phyloP scores from a whole-genome alignment of 2,113 vertebrate genomes.

The Caracal caracal region DNA sequence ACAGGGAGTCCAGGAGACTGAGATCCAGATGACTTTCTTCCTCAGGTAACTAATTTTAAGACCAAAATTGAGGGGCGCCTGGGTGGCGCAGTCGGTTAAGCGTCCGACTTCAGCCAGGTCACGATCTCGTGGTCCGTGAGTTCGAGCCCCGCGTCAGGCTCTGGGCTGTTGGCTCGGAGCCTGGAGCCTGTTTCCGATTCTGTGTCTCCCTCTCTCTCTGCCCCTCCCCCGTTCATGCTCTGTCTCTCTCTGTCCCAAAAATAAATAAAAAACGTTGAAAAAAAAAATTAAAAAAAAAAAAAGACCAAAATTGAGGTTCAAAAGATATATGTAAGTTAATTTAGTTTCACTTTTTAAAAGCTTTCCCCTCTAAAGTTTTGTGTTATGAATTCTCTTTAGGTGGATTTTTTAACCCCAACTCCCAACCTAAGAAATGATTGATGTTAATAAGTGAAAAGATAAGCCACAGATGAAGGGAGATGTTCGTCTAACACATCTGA shows the following conservation, averaged over 20 bases:
- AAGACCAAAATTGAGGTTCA: conserved; percentile 24
- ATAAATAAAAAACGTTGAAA: too few relatives aligned
- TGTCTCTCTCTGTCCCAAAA: too few relatives aligned
- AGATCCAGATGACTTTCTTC: conserved; percentile 52
- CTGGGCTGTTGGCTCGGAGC: too few relatives aligned
- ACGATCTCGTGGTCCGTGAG: too few relatives aligned
- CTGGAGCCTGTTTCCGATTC: too few relatives aligned
- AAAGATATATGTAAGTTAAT: not conserved
- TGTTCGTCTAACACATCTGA: not conserved
- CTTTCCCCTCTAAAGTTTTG: not conserved
- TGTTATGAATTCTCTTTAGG: not conserved
- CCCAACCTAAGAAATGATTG: not conserved
- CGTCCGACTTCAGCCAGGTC: too few relatives aligned
- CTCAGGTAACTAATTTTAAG: conserved; percentile 36
- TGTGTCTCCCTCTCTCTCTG: too few relatives aligned
- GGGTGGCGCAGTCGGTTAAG: too few relatives aligned
- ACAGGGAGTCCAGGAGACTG: not conserved
- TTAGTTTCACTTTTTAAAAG: conserved; percentile 34
- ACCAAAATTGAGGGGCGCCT: not conserved
- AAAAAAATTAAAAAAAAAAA: too few relatives aligned
- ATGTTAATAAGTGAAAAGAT: not conserved
- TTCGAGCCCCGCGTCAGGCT: too few relatives aligned
- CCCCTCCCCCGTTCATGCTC: too few relatives aligned
- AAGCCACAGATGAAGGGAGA: not conserved
- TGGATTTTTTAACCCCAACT: not conserved